phyloP scores from a whole-genome alignment of 2,888 invertebrate genomes.

The Poecilus cupreus region DNA sequence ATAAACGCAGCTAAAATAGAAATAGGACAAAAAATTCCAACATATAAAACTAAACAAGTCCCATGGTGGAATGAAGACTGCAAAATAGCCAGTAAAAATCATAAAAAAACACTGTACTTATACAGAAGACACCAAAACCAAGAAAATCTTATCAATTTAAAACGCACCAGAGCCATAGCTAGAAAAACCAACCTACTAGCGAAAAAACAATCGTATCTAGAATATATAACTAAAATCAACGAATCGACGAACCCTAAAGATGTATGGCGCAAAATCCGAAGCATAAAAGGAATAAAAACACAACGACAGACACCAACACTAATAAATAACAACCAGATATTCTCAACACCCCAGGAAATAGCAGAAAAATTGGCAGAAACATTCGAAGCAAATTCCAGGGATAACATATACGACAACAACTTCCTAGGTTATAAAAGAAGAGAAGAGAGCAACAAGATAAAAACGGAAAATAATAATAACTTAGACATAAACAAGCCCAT shows the following conservation, averaged over 20 bases:
- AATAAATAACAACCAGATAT: no score
- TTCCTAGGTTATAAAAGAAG: background rate
- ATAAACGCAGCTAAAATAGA: no score
- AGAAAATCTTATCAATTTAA: constrained; percentile 4
- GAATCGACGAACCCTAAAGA: no score
- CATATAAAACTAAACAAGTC: background rate
- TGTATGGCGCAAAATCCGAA: constrained; percentile 1
- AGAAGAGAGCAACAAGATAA: background rate
- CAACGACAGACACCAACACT: no score
- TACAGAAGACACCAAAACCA: background rate
- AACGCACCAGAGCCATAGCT: background rate
- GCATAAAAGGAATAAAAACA: no score
- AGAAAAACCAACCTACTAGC: background rate
- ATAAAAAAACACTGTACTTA: background rate
- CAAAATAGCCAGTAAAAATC: background rate
- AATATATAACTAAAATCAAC: no score
- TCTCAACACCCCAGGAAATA: no score
- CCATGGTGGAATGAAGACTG: no score
- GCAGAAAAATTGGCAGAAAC: no score
- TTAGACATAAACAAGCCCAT: background rate
- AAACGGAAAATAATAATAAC: background rate
- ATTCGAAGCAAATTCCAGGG: background rate
- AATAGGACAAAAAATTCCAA: background rate
- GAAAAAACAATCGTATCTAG: background rate
- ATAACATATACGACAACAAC: background rate